phyloP scores from a whole-genome alignment of 1,140 invertebrate species.

The Drosophila funebris region DNA sequence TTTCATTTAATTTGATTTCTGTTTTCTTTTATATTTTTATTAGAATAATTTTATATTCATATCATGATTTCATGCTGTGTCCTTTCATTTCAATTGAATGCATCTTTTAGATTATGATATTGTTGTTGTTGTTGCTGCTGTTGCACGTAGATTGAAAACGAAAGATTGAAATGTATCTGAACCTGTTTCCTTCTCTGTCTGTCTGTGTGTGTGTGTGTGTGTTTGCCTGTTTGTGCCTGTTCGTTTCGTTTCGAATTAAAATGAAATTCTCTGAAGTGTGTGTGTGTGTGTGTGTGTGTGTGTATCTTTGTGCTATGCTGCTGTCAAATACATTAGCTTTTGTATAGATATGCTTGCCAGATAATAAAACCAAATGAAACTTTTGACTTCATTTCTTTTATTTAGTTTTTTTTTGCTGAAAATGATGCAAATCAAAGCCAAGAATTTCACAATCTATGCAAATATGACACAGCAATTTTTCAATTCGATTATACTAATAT shows the following conservation, averaged over 20 bases:
- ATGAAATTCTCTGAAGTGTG: conserved; percentile 60
- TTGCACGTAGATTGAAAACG: conserved; percentile 69
- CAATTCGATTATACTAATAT: conserved; percentile 8
- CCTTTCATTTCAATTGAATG: conserved; percentile 79
- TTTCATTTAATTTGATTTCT: too few relatives aligned
- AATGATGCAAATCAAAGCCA: conserved; percentile 5
- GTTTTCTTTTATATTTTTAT: background rate
- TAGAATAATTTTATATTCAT: conserved; percentile 73
- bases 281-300: conserved; percentile 1
- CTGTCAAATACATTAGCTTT: conserved; percentile 59
- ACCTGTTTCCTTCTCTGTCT: conserved; percentile 39
- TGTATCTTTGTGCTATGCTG: conserved; percentile 48
- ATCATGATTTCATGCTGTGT: conserved; percentile 67
- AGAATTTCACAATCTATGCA: conserved; percentile 62
- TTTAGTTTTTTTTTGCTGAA: background rate
- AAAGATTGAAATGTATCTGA: conserved; percentile 78
- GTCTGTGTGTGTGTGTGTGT: background rate
- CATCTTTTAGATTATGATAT: conserved; percentile 39
- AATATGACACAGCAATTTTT: conserved; percentile 39
- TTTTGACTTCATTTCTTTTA: background rate
- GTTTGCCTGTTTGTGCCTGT: conserved; percentile 3
- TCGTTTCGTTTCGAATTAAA: conserved; percentile 57
- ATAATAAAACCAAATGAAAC: conserved; percentile 46
- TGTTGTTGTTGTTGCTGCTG: conserved; percentile 46
- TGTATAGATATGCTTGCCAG: conserved; percentile 56